Evolutionary conservation across 1,140 invertebrate genomes (phyloP).

Genomic region (Papilio polytes): DNA sequence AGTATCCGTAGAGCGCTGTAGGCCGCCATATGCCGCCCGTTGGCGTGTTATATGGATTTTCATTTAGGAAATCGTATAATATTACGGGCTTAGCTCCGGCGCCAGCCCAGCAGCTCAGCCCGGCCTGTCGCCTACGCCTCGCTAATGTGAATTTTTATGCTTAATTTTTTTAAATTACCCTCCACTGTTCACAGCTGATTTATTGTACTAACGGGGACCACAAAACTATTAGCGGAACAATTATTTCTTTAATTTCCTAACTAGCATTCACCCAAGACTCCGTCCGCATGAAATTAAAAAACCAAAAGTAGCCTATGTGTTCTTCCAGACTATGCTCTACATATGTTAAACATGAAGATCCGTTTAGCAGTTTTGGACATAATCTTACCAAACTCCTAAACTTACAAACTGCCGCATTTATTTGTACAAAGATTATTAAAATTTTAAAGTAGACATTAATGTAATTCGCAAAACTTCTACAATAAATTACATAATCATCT

Average conservation of each 20-base stretch:
- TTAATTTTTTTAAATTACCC: slow-evolving; percentile 62
- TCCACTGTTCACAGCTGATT: neutral
- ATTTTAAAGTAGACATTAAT: no score
- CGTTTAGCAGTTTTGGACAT: no score
- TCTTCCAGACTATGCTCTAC: no score
- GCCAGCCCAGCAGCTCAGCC: neutral
- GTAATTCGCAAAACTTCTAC: no score
- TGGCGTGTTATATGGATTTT: slow-evolving; percentile 81
- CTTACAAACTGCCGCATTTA: no score
- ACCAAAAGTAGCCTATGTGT: no score
- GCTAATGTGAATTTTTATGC: slow-evolving; percentile 79
- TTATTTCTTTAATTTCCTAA: neutral
- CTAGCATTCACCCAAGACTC: no score
- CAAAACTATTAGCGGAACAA: neutral
- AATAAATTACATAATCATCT: no score
- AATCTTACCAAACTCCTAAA: no score
- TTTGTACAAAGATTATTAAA: no score
- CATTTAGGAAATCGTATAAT: slow-evolving; percentile 82
- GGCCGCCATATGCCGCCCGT: slow-evolving; percentile 70
- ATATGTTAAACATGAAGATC: no score
- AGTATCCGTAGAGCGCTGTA: slow-evolving; percentile 42
- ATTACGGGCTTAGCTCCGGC: slow-evolving; percentile 68
- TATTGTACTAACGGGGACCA: neutral
- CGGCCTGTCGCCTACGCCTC: neutral
- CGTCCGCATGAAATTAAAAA: no score